Percentiles rank a stretch among this genome's conserved stretches.
These are phyloP conservation scores for Eudyptes chrysolophus DNA, from an alignment of 2,113 vertebrate genomes.

Conservation along the genomic window DNA sequence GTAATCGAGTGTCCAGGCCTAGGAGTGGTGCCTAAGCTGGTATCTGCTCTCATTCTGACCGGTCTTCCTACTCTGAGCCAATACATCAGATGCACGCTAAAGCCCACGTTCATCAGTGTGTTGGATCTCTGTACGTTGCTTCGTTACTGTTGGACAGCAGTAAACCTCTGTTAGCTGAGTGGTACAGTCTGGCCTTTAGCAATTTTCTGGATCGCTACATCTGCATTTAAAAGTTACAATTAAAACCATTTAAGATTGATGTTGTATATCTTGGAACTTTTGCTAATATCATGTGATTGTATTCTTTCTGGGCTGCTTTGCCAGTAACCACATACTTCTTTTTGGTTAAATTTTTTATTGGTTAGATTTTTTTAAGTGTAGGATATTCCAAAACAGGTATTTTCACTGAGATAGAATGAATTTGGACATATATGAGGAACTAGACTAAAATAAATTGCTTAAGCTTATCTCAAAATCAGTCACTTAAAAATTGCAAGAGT, in stretches of 20 bases:
- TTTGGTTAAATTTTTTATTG: neutral
- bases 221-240: neutral
- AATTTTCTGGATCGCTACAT: neutral
- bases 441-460: neutral
- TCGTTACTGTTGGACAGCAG: accelerated
- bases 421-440: neutral
- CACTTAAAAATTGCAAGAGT: neutral
- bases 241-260: neutral
- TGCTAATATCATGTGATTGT: neutral
- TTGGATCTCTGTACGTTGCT: neutral
- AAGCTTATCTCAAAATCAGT: neutral
- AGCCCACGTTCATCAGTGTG: accelerated
- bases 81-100: accelerated
- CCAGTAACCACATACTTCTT: neutral
- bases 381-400: neutral
- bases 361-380: neutral
- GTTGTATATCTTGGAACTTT: neutral
- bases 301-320: neutral
- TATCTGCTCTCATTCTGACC: neutral
- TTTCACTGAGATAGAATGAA: neutral
- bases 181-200: neutral
- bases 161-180: neutral
- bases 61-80: neutral
- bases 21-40: neutral
- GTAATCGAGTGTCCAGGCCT: neutral